Conservation (phyloP, 2,113 vertebrate species). For the Jaculus jaculus region DNA sequence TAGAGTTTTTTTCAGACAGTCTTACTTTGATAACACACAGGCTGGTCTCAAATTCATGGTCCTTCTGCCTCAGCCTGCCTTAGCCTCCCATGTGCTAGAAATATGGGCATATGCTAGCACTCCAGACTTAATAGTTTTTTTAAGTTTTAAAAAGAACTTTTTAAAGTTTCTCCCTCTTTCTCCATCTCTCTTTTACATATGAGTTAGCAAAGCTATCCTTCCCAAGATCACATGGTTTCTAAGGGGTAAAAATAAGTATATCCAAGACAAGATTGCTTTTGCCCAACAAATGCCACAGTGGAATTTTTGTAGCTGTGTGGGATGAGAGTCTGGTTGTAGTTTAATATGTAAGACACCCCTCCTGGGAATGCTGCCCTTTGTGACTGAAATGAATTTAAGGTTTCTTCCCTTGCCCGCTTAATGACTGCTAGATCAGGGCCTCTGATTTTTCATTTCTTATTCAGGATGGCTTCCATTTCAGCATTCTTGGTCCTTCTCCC, state of each 20-base stretch:
- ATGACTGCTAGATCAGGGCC: background rate
- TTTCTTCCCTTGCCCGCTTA: background rate
- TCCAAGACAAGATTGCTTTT: background rate
- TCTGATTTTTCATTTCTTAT: background rate
- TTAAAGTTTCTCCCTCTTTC: no score
- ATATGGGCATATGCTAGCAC: no score
- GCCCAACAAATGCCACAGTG: background rate
- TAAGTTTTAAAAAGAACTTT: no score
- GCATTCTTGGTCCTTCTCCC: background rate
- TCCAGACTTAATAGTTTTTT: no score
- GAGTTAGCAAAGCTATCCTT: background rate
- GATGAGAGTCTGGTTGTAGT: background rate
- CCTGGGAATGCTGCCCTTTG: background rate
- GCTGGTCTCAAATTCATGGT: no score
- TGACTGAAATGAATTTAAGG: background rate
- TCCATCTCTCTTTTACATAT: background rate
- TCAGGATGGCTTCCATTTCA: background rate
- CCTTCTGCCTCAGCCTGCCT: no score
- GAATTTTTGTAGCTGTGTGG: background rate
- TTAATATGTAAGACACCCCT: background rate
- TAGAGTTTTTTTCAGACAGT: background rate
- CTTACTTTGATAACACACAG: no score
- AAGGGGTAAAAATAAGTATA: background rate
- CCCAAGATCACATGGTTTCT: background rate
- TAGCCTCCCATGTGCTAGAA: no score